Conservation (phyloP, 2,888 invertebrate species). For the Galeruca laticollis region DNA sequence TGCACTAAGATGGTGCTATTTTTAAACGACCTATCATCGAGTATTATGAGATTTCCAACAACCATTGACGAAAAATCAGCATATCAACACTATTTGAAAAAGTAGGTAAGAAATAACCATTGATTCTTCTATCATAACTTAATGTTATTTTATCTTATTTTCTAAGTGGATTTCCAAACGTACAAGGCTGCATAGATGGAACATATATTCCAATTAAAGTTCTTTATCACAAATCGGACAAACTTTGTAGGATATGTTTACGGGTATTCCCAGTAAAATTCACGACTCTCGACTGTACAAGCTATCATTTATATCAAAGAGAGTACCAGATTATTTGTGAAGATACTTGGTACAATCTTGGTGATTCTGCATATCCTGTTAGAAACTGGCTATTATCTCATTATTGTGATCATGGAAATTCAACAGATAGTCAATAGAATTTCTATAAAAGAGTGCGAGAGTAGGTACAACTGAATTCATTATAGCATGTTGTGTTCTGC, state of each 20-base stretch:
- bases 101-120: too few species aligned
- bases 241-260: constrained; percentile 54
- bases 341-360: constrained; percentile 52
- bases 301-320: constrained; percentile 46
- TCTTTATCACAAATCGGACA: constrained; percentile 49
- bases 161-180: constrained; percentile 43
- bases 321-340: constrained; percentile 40
- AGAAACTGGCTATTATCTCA: constrained; percentile 51
- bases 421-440: constrained; percentile 49
- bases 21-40: too few species aligned
- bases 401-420: constrained; percentile 54
- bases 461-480: constrained; percentile 58
- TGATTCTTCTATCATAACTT: too few species aligned
- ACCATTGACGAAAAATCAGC: too few species aligned
- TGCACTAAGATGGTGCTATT: too few species aligned
- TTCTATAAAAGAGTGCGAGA: constrained; percentile 54
- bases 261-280: constrained; percentile 55
- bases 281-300: constrained; percentile 54
- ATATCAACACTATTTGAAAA: too few species aligned
- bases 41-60: too few species aligned
- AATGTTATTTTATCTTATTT: constrained; percentile 22
- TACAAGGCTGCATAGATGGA: constrained; percentile 50
- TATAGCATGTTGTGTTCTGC: too few species aligned
- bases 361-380: constrained; percentile 55
- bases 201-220: constrained; percentile 46